Base-by-base conservation (phyloP, 1,140 invertebrate species). In the Eubasilissa regina region DNA sequence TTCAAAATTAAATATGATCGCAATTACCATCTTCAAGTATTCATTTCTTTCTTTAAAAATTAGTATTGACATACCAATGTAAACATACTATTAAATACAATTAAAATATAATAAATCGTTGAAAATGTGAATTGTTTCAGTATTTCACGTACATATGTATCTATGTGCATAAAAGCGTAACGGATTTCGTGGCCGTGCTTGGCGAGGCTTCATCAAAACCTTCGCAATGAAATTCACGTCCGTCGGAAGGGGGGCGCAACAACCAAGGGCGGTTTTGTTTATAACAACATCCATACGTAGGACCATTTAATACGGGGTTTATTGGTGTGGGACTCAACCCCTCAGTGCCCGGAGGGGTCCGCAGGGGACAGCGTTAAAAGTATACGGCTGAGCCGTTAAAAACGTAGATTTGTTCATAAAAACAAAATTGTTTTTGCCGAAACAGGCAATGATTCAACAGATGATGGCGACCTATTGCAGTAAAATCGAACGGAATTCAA, bases 281-380 rank as follows among this genome's bases (percentile, higher is more conserved):
- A 66, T 66, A 77, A 53, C 75, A 74, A 12, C 80, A 75, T 81
- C 77, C 76, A 68, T 81, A 81, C 80, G 80, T 55, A 74, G 43
- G 76, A 70, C 56, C 80, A 75, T 81, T 81, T 81, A 81, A 81
- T 81, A 81, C 77, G 56, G 60, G 76, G 76, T 81, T 81, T 81
- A 81, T 81, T 81, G 80, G 80, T 75, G 58, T 47, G 75, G 76
- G 70, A 15, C 47, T 25, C 64, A 60, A 56, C 51, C 44, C 45
- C 75, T 13, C 15, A 11, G 64, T 19, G 25, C 4, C 7, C 17
- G 19, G 25, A 13, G 12, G 70, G 48, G 70, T 1, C n/a, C 51
- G 48, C 48, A 55, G 48, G 70, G 51, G 70, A 73, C 70, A 73
- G 25, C 51, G 48, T 73, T 55, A 73, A 73, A 73, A 53, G 21